phyloP scores from a whole-genome alignment of 2,888 invertebrate genomes.

The Zygogramma bicolorata region DNA sequence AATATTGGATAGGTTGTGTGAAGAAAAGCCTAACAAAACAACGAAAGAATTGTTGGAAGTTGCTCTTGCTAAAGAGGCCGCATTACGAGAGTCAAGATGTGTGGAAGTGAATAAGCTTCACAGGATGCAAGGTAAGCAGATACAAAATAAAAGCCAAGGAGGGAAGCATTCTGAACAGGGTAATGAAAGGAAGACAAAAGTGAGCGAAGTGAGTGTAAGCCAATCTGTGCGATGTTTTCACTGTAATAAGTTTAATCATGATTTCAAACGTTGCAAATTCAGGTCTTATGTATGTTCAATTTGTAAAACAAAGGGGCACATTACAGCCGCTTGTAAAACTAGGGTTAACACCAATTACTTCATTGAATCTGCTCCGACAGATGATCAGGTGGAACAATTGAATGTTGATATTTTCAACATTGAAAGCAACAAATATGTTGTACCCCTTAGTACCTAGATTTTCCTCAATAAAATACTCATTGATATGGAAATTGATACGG shows the following conservation, averaged over 20 bases:
- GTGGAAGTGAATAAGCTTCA: no score
- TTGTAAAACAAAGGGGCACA: constrained; percentile 6
- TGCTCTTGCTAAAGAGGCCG: no score
- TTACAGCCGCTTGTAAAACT: constrained; percentile 1
- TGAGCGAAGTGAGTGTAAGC: no score
- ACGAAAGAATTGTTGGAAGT: no score
- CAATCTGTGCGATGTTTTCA: neutral
- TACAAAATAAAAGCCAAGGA: neutral
- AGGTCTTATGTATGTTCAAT: constrained; percentile 5
- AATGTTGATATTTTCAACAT: constrained; percentile 13
- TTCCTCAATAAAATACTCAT: no score
- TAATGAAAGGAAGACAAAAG: neutral
- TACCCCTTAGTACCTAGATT: neutral
- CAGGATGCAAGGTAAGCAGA: neutral
- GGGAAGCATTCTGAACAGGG: neutral
- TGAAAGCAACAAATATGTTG: neutral
- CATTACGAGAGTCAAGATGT: no score
- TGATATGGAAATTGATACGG: no score
- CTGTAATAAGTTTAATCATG: constrained; percentile 18
- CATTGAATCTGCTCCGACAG: neutral
- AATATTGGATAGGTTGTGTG: no score
- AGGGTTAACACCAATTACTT: constrained; percentile 6
- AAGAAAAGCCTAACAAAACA: no score
- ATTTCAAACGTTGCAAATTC: constrained; percentile 16
- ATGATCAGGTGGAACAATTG: neutral